Evolutionary conservation across 2,113 vertebrate genomes (phyloP).

Genomic region (Petroica traversi): DNA sequence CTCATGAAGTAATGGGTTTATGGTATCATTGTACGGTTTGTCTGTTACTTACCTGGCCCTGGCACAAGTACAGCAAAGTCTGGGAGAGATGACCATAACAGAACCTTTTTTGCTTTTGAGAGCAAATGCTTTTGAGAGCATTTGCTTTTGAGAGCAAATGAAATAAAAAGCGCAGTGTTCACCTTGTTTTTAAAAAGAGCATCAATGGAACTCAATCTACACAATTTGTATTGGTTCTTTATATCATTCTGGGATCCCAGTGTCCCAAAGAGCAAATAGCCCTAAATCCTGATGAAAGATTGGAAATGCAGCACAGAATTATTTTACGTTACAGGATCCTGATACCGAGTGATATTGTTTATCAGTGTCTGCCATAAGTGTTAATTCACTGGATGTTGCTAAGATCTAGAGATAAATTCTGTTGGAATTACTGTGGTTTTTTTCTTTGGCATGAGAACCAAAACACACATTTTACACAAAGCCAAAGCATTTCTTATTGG

Average conservation of each 20-base stretch:
- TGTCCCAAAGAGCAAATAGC: not conserved
- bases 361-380: not conserved
- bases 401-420: not conserved
- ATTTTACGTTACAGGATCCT: not conserved
- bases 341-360: not conserved
- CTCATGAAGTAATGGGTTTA: not conserved
- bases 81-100: not conserved
- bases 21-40: not conserved
- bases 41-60: not conserved
- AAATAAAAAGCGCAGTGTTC: not conserved
- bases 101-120: not conserved
- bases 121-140: no score
- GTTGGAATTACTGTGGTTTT: not conserved
- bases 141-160: not conserved
- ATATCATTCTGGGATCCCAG: accelerated
- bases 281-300: not conserved
- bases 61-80: not conserved
- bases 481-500: not conserved
- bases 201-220: not conserved
- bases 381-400: not conserved
- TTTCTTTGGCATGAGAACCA: not conserved
- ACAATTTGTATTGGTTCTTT: not conserved
- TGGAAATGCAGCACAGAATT: not conserved
- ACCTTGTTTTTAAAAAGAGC: not conserved
- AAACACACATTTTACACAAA: not conserved